Evolutionary conservation across 2,888 invertebrate genomes (phyloP), one percentile per base, ranked within the genome.

Genomic region (Limulus polyphemus): DNA sequence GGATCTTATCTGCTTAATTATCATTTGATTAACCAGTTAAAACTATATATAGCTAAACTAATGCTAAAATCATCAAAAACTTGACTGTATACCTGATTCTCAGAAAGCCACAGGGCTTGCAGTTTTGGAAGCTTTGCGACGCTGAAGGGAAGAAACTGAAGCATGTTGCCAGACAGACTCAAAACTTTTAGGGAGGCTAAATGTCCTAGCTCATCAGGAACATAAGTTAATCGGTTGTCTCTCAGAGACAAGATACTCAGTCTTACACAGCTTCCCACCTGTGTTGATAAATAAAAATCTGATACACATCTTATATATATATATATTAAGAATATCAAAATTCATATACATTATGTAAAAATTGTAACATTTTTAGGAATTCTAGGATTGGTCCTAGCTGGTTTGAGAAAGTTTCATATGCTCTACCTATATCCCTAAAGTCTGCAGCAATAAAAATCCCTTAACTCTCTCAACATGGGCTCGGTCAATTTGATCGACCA

Each of bases 201-300:
- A 76, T 91, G 90, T 0, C 94, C 95, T 64, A 95, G 80, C 79
- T 94, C 93, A 69, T 90, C 87, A 14, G 95, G 95, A 64, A 95
- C 79, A 72, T 83, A 83, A 12, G 82, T 81, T 63, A 95, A 79
- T 76, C 86, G 84, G 77, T 95, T 95, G 67, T 87, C 84, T 69
- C 91, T 83, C 57, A 90, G 79, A 59, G 91, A 92, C 17, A 95
- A 77, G 47, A 94, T 85, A 51, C 89, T 86, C 65, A 95, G 79
- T 59, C 85, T 84, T 63, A 80, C 81, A 76, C 95, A 95, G 73
- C 90, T 91, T 64, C 94, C 93, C 70, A 95, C 84, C 60, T 68
- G 13, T 51, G 14, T n/a, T 7, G 51, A 32, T 7, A 3, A 32
- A 32, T 32, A 32, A 32, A 32, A 32, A 32, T 32, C 32, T 32